Percentiles rank a stretch among this genome's conserved stretches.
Conservation (phyloP, 2,113 vertebrate genomes). For the Caretta caretta region DNA sequence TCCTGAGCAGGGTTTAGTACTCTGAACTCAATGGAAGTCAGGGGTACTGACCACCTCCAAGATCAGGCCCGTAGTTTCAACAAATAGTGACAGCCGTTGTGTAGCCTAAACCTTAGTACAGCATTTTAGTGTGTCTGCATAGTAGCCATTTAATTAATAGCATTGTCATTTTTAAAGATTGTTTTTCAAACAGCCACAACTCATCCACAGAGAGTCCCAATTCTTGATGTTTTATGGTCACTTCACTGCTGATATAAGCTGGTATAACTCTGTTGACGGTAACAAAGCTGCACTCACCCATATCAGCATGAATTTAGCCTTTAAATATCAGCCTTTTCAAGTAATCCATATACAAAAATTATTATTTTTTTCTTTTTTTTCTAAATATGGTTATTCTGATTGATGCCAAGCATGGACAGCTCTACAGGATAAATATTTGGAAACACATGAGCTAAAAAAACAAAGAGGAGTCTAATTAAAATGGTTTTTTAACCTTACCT, state of each 20-base stretch:
- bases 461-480: neutral
- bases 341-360: slow-evolving; percentile 17
- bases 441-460: neutral
- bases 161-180: neutral
- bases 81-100: neutral
- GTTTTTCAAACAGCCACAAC: neutral
- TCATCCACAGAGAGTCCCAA: neutral
- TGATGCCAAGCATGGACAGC: neutral
- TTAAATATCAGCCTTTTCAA: slow-evolving; percentile 24
- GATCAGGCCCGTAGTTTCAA: neutral
- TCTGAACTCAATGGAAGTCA: neutral
- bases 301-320: slow-evolving; percentile 23
- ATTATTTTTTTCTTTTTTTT: neutral
- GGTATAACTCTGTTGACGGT: neutral
- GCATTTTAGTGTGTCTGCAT: neutral
- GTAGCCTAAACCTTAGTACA: slow-evolving; percentile 11
- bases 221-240: neutral
- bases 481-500: neutral
- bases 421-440: neutral
- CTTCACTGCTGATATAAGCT: neutral
- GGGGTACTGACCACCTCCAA: neutral
- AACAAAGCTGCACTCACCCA: slow-evolving; percentile 25
- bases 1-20: neutral
- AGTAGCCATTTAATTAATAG: neutral
- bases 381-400: neutral